phyloP scores from a whole-genome alignment of 2,113 vertebrate genomes.

The Excalfactoria chinensis region DNA sequence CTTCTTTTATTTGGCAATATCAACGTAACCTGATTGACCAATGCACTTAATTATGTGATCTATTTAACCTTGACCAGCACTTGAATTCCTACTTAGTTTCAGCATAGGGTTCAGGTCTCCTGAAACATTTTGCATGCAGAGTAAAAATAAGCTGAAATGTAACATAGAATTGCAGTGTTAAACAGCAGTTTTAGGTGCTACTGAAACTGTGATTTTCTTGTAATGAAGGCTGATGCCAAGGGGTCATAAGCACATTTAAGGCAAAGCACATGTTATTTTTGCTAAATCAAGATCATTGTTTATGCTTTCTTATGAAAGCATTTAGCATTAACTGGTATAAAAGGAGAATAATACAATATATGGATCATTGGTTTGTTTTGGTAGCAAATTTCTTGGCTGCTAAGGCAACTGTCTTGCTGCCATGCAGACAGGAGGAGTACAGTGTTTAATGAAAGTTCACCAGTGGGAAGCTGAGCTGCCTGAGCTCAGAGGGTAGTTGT shows the following conservation, averaged over 20 bases:
- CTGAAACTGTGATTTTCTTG: not conserved
- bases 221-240: not conserved
- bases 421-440: not conserved
- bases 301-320: not conserved
- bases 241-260: not conserved
- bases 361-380: not conserved
- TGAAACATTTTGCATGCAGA: not conserved
- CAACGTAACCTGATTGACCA: conserved; percentile 26
- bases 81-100: not conserved
- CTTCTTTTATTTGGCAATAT: not conserved
- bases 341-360: not conserved
- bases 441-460: conserved; percentile 2
- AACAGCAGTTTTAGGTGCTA: not conserved
- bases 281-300: conserved; percentile 4
- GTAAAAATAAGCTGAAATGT: not conserved
- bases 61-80: not conserved
- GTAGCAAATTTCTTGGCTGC: conserved; percentile 32
- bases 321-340: not conserved
- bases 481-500: not conserved
- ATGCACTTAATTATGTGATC: not conserved
- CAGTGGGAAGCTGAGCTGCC: not conserved
- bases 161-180: not conserved
- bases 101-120: not conserved
- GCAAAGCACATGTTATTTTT: conserved; percentile 44
- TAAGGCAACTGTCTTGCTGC: not conserved